Evolutionary conservation across 1,140 invertebrate species (phyloP), one percentile per base, ranked within the genome.

Genomic region (Doryteuthis pealeii): DNA sequence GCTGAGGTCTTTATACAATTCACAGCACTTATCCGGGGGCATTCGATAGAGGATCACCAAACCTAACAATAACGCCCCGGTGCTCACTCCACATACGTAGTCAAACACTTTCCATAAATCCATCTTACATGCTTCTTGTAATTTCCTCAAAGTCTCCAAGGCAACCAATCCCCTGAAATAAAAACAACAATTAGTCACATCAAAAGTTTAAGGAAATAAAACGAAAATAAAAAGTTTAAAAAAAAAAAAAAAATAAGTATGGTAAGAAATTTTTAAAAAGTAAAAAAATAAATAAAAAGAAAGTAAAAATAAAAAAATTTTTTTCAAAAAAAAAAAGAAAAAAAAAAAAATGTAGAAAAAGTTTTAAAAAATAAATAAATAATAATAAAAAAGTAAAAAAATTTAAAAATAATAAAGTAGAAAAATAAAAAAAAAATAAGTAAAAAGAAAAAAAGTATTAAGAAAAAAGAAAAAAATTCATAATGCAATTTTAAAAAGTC

Each of bases 61-160:
- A n/a, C 81, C 79, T 28, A 87, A 86, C 18, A 90, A 80, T 26
- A 90, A 84, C 12, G 88, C 82, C 12, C 95, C 95, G 4, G 96
- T 97, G 83, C 94, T 96, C 18, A 97, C 95, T 12, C 96, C 96
- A 83, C 94, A 94, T 79, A 98, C 93, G 76, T 94, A 94, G 88
- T 98, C 96, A 89, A 98, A 98, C 35, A 91, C 78, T 76, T 91
- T 85, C 77, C 89, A 81, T 22, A 91, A 86, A 28, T 84, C 86
- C 78, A 91, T 90, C 1, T 92, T 92, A 31, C 76, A 80, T 12
- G 68, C 49, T 49, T 76, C 73, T 88, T 96, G 94, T 18, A 96
- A 85, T 79, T 92, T 91, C 74, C 92, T 91, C 58, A 96, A 85
- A 83, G 95, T 92, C 88, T 95, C 92, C 67, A 96, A 91, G 0